Evolutionary conservation across 1,140 invertebrate genomes (phyloP).

Genomic region (Sitodiplosis mosellana): DNA sequence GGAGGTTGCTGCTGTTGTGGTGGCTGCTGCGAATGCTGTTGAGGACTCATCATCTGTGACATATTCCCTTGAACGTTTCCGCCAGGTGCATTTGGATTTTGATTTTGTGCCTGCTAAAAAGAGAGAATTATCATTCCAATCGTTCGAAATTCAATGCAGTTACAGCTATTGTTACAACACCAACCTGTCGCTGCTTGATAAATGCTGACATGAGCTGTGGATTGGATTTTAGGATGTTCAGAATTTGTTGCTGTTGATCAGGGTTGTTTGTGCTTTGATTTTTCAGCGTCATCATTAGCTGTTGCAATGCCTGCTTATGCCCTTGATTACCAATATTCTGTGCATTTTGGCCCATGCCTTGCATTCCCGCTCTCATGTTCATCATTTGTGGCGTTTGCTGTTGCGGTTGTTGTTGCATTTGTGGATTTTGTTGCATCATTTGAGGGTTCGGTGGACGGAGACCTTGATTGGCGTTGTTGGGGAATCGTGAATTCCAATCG

Average conservation of each 20-base stretch:
- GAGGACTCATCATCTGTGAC: slow-evolving; percentile 30
- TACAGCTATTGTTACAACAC: neutral
- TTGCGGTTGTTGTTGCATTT: neutral
- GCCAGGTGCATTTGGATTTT: slow-evolving; percentile 18
- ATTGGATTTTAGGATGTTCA: slow-evolving; percentile 84
- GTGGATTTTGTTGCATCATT: slow-evolving; percentile 26
- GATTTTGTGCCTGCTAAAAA: slow-evolving; percentile 4
- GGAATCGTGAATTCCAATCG: slow-evolving; percentile 41
- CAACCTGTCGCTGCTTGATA: slow-evolving; percentile 72
- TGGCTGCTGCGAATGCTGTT: slow-evolving; percentile 20
- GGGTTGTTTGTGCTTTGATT: slow-evolving; percentile 56
- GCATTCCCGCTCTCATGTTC: too few species aligned
- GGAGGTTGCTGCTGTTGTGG: slow-evolving; percentile 23
- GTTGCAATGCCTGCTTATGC: slow-evolving; percentile 68
- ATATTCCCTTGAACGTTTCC: slow-evolving; percentile 7
- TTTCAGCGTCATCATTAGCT: slow-evolving; percentile 74
- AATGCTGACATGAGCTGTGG: slow-evolving; percentile 93
- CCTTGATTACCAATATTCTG: slow-evolving; percentile 22
- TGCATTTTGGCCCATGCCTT: slow-evolving; percentile 11
- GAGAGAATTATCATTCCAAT: too few species aligned
- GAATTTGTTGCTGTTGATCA: slow-evolving; percentile 83
- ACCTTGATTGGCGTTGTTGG: slow-evolving; percentile 22
- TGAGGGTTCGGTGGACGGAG: slow-evolving; percentile 29
- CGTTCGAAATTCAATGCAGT: too few species aligned
- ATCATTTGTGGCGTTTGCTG: neutral